Conservation (phyloP, 2,797 vertebrate species). For the Crocodylus rhombifer region DNA sequence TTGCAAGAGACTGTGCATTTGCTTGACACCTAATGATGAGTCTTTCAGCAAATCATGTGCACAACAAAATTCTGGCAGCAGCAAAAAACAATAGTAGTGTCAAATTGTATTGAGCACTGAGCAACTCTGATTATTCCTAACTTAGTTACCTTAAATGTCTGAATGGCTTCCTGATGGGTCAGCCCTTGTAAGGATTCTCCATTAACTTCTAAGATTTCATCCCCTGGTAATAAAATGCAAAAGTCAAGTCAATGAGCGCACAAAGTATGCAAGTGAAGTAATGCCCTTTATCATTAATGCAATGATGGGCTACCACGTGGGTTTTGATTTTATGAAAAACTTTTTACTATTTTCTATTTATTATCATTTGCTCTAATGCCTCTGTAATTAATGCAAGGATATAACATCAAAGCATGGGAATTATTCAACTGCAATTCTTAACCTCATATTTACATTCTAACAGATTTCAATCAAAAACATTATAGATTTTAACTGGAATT, state of each 20-base stretch:
- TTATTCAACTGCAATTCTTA: constrained; percentile 19
- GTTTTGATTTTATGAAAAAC: constrained; percentile 32
- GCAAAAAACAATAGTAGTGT: fast-evolving
- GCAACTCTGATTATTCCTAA: background rate
- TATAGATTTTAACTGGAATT: background rate
- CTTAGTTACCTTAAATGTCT: constrained; percentile 93
- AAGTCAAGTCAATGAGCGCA: constrained; percentile 37
- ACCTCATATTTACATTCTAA: constrained; percentile 12
- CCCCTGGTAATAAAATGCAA: constrained; percentile 83
- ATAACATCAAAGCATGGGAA: background rate
- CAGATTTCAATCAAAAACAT: constrained; percentile 20
- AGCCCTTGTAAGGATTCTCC: constrained; percentile 95
- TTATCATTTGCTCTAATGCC: constrained; percentile 34
- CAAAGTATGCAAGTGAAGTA: background rate
- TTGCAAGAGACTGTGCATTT: background rate
- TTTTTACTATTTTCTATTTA: constrained; percentile 28
- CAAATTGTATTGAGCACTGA: fast-evolving
- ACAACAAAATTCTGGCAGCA: fast-evolving
- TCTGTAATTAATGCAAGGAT: constrained; percentile 23
- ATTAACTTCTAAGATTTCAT: constrained; percentile 96
- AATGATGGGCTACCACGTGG: background rate
- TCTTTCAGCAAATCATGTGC: background rate
- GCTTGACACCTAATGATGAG: fast-evolving
- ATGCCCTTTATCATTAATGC: background rate
- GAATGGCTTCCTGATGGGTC: constrained; percentile 96